Evolutionary conservation across 53 echinoderm and acorn worm species (phyloP).

Genomic region (Pentamera pediparva): DNA sequence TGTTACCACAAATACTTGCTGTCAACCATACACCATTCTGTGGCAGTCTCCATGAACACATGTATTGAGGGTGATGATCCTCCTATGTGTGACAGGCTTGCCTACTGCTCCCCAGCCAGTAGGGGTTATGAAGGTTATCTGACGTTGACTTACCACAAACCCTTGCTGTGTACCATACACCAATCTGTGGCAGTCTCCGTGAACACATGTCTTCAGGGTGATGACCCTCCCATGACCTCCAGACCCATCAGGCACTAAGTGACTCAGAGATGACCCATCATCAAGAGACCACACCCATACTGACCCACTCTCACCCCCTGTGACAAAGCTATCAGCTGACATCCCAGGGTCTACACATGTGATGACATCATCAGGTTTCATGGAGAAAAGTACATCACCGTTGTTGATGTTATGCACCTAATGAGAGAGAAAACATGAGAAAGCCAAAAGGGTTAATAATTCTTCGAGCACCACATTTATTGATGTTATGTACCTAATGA

Average conservation of each 20-base stretch:
- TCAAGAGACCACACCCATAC: conserved; percentile 15
- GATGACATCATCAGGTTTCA: not conserved
- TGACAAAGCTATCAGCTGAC: not conserved
- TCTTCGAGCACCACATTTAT: not conserved
- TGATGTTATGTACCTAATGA: not conserved
- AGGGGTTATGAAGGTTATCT: no score
- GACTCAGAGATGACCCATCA: not conserved
- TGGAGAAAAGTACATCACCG: not conserved
- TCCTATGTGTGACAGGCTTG: no score
- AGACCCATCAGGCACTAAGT: not conserved
- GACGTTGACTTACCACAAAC: conserved; percentile 8
- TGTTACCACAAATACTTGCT: no score
- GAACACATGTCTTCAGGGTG: not conserved
- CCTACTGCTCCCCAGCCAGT: no score
- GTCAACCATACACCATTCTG: no score
- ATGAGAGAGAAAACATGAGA: not conserved
- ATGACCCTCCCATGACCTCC: not conserved
- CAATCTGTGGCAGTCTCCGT: not conserved
- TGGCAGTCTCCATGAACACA: no score
- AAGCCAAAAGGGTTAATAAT: not conserved
- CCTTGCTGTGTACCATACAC: conserved; percentile 6
- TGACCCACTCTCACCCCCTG: not conserved
- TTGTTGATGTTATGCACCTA: conserved; percentile 7
- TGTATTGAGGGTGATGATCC: no score
- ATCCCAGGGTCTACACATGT: not conserved